Percentiles rank a stretch among this genome's conserved stretches.
These are phyloP conservation scores for Alentia gelatinosa DNA, from an alignment of 2,888 invertebrate genomes.

Conservation along the genomic window DNA sequence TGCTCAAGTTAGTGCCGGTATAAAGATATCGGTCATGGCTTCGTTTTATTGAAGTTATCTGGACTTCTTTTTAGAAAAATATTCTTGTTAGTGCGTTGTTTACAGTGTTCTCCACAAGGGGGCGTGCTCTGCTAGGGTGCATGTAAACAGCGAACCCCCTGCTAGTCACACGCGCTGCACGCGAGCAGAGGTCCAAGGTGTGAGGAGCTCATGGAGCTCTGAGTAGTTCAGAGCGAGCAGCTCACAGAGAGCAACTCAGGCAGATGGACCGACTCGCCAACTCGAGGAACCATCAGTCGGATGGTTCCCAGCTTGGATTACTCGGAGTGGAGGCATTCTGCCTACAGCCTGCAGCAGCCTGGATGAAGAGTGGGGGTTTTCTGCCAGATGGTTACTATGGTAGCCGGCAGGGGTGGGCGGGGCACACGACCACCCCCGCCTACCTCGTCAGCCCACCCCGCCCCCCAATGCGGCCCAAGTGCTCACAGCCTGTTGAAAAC, in stretches of 20 bases:
- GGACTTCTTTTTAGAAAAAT: no score
- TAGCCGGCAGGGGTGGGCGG: slow-evolving; percentile 15
- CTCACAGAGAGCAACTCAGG: neutral
- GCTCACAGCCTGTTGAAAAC: neutral
- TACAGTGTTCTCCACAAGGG: neutral
- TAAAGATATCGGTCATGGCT: no score
- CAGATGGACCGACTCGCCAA: neutral
- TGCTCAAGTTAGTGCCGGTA: no score
- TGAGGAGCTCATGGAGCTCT: neutral
- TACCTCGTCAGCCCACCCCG: neutral
- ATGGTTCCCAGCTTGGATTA: neutral
- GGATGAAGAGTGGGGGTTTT: neutral
- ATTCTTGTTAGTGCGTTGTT: neutral
- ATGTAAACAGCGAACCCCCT: neutral
- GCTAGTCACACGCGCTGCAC: neutral
- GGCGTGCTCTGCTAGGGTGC: neutral
- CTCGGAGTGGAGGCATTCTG: neutral
- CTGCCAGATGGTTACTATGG: slow-evolving; percentile 38
- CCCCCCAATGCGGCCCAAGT: neutral
- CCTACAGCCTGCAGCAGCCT: neutral
- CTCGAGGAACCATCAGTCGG: neutral
- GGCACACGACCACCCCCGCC: neutral
- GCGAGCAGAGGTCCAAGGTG: neutral
- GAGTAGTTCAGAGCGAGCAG: neutral
- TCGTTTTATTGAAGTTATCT: no score